These are phyloP conservation scores for Eupeodes luniger DNA, from an alignment of 2,888 invertebrate genomes.

Conservation along the genomic window DNA sequence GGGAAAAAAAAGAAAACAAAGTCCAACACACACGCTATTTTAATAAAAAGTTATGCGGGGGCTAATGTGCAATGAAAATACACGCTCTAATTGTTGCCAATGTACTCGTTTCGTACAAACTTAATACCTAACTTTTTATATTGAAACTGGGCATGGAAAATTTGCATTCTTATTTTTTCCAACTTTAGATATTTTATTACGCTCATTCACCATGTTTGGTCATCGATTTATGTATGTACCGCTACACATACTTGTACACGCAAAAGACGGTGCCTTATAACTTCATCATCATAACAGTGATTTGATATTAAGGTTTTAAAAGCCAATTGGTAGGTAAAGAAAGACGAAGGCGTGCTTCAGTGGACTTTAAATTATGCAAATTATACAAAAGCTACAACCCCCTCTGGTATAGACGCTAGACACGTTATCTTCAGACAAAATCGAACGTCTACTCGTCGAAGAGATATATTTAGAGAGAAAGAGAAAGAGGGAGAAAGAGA, in stretches of 20 bases:
- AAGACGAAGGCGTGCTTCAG: slow-evolving; percentile 1
- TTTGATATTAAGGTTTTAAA: slow-evolving; percentile 2
- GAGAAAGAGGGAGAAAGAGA: neutral
- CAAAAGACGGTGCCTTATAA: neutral
- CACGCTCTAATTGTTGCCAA: slow-evolving; percentile 39
- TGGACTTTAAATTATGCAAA: slow-evolving; percentile 26
- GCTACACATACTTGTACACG: neutral
- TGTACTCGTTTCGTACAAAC: neutral
- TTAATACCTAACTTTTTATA: neutral
- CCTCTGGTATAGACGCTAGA: neutral
- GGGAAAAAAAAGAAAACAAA: neutral
- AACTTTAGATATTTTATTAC: slow-evolving; percentile 1
- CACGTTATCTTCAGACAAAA: slow-evolving; percentile 1
- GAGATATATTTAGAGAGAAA: neutral
- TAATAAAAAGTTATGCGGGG: neutral
- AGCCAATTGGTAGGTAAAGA: neutral
- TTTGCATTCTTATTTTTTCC: slow-evolving; percentile 22
- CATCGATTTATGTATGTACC: neutral
- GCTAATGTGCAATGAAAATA: slow-evolving; percentile 1
- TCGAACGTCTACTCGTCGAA: neutral
- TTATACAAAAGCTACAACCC: neutral
- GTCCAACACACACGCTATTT: slow-evolving; percentile 1
- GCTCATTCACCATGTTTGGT: neutral
- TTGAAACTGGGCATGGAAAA: neutral
- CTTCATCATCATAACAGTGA: slow-evolving; percentile 16